These are phyloP conservation scores for Dolichallabes microphthalmus DNA, from an alignment of 2,113 vertebrate genomes.

Conservation along the genomic window DNA sequence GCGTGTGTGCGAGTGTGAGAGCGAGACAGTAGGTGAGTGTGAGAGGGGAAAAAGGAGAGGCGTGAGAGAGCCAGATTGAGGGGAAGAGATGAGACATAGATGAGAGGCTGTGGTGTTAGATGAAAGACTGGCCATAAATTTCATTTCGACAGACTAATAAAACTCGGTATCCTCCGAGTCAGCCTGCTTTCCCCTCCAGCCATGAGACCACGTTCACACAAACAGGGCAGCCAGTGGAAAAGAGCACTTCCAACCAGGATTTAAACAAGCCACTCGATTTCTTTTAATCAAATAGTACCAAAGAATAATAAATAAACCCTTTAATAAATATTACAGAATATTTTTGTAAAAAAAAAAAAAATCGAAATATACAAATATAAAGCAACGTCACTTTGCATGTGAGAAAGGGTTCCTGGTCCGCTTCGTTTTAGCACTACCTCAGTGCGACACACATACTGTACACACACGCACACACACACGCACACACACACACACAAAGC, in stretches of 20 bases:
- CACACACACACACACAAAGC: conserved; percentile 31
- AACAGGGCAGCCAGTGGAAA: conserved; percentile 28
- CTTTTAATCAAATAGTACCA: conserved; percentile 46
- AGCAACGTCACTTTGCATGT: conserved; percentile 8
- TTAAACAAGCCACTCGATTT: conserved; percentile 58
- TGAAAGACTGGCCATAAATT: conserved; percentile 72
- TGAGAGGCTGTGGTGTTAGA: conserved; percentile 65
- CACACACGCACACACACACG: conserved; percentile 53
- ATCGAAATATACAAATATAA: conserved; percentile 35
- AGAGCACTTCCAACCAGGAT: conserved; percentile 28
- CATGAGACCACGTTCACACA: conserved; percentile 57
- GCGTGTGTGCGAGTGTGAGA: conserved; percentile 21
- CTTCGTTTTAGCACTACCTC: conserved; percentile 8
- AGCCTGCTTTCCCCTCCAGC: conserved; percentile 57
- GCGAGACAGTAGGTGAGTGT: conserved; percentile 56
- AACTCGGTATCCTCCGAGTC: conserved; percentile 60
- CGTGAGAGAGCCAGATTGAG: conserved; percentile 70
- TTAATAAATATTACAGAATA: conserved; percentile 73
- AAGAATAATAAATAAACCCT: conserved; percentile 74
- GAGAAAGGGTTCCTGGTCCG: conserved; percentile 18
- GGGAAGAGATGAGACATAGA: conserved; percentile 53
- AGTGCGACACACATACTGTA: conserved; percentile 28
- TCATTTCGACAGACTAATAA: conserved; percentile 74
- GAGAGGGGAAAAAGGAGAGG: conserved; percentile 66
- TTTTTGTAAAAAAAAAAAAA: conserved; percentile 67